Evolutionary conservation across 2,888 invertebrate species (phyloP), one percentile per base, ranked within the genome.

Genomic region (Dicyrtomina minuta): DNA sequence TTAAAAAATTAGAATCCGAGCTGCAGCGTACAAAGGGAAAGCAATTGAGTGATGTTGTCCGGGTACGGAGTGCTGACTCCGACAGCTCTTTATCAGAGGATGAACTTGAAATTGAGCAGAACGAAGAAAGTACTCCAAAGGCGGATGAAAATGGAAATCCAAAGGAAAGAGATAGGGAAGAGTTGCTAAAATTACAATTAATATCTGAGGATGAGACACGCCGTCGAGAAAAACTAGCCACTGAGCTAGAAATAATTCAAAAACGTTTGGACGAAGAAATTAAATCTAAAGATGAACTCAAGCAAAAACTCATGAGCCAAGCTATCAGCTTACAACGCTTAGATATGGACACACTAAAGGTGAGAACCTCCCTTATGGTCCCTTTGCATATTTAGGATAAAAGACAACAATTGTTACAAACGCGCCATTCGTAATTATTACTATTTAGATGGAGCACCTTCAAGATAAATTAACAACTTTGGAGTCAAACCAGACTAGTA

Each of bases 161-260:
- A n/a, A 44, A n/a, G 13, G 44, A 44, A 10, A 49, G 22, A n/a
- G 22, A n/a, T 15, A 49, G 8, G 2, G 49, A 49, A 1, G 49
- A 49, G 17, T 20, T 10, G 12, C n/a, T 39, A 8, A 59, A 20
- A 41, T 39, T 59, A 20, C 20, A 59, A 17, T 22, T 13, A 59
- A 20, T 39, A 12, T 17, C 20, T 22, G 59, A 59, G 22, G 59
- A 59, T 20, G 59, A 59, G 24, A 27, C 22, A 41, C n/a, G 43
- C 1, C 41, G 22, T 12, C n/a, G 59, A 59, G 41, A 59, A 20
- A 8, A n/a, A 22, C 2, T 59, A 20, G 17, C 3, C 5, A 43
- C 6, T 8, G 43, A 59, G 17, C 22, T 59, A 8, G 3, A 59
- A 59, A 22, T 12, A 8, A 22, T 17, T 20, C 59, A 59, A 20